Base-by-base conservation (phyloP, 2,888 invertebrate species). In the Sylvicola cinctus region DNA sequence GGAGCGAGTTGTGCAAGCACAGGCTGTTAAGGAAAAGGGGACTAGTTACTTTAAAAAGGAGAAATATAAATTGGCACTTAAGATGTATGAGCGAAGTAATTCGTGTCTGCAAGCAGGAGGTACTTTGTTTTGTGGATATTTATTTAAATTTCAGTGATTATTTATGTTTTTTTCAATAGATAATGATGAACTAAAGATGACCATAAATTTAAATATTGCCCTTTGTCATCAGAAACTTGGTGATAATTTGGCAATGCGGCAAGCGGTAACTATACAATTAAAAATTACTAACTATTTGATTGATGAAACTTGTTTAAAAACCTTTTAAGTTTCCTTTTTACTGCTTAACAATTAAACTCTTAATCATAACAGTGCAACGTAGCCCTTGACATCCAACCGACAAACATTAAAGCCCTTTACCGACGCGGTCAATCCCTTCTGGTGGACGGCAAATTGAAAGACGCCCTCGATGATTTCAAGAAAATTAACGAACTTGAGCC, bases 341-440 rank as follows among this genome's bases (percentile, higher is more conserved):
- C n/a, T n/a, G n/a, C n/a, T n/a, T n/a, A n/a, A n/a, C n/a, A n/a
- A n/a, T n/a, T n/a, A n/a, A n/a, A n/a, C n/a, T n/a, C n/a, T n/a
- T n/a, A n/a, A n/a, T n/a, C n/a, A n/a, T n/a, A n/a, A n/a, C 26
- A 55, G 53, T 55, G 91, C 30, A 68, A 73, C 31, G 73, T 75
- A 44, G 91, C 79, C 0, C 56, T 98, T 4, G 68, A 69, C 36
- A 44, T 79, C 2, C 80, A 85, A 46, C 55, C 70, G 0, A 63
- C 65, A 16, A 91, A 80, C 52, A 78, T 84, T 10, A 98, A 98
- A 57, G 95, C 81, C 0, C 60, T 81, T 17, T 98, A 88, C 57
- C 66, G 96, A 44, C 63, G 81, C 43, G 93, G 88, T 0, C 77
- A 79, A 61, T 87, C 90, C 1, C 58, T 71, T 42, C 51, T 84